Evolutionary conservation across 2,888 invertebrate genomes (phyloP).

Genomic region (Nomada ruficornis): DNA sequence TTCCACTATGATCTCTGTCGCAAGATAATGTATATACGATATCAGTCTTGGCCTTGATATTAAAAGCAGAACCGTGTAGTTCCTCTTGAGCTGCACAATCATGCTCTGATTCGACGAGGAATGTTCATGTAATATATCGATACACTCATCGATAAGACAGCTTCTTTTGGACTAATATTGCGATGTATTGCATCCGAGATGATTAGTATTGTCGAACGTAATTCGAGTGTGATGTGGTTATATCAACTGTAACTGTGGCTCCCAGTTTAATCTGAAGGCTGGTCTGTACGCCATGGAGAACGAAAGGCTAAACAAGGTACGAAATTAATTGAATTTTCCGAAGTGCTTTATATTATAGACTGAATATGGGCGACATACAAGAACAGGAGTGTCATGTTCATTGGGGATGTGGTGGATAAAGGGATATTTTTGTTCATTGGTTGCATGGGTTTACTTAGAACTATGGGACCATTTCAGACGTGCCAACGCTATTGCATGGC

Average conservation of each 20-base stretch:
- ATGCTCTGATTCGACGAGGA: slow-evolving; percentile 44
- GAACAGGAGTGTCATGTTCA: slow-evolving; percentile 82
- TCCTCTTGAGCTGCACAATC: not conserved
- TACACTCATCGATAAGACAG: slow-evolving; percentile 56
- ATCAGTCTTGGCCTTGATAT: not conserved
- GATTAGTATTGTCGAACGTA: slow-evolving; percentile 50
- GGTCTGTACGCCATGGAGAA: slow-evolving; percentile 38
- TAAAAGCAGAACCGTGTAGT: too few relatives aligned
- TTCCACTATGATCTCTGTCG: too few relatives aligned
- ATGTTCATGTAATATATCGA: slow-evolving; percentile 37
- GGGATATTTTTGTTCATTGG: slow-evolving; percentile 89
- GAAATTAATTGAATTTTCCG: too few relatives aligned
- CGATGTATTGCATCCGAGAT: slow-evolving; percentile 36
- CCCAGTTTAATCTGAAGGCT: slow-evolving; percentile 9
- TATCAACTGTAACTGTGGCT: slow-evolving; percentile 17
- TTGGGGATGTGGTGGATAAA: slow-evolving; percentile 89
- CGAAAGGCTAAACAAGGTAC: slow-evolving; percentile 2
- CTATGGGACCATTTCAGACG: slow-evolving; percentile 84
- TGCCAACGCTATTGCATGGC: too few relatives aligned
- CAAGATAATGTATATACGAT: not conserved
- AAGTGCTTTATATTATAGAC: slow-evolving; percentile 29
- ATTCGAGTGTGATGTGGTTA: slow-evolving; percentile 39
- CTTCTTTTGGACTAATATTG: slow-evolving; percentile 36
- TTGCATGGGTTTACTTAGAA: slow-evolving; percentile 89
- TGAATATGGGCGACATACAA: slow-evolving; percentile 74